Evolutionary conservation across 2,113 vertebrate genomes (phyloP).

Genomic region (Dasypus novemcinctus): DNA sequence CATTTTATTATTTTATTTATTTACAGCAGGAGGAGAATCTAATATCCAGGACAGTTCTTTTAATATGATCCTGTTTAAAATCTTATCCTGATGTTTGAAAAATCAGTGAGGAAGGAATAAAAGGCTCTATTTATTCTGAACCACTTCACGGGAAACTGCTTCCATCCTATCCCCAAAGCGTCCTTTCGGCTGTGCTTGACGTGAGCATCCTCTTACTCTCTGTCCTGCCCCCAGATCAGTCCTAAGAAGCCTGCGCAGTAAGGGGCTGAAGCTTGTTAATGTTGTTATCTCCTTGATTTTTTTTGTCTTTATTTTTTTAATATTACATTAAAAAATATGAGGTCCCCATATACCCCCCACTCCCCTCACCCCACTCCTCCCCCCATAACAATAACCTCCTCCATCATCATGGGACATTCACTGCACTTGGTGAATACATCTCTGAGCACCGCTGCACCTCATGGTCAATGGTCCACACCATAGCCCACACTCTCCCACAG

Average conservation of each 20-base stretch:
- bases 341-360: too few species aligned
- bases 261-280: not conserved
- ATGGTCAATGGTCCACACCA: too few species aligned
- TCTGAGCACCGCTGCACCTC: too few species aligned
- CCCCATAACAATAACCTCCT: too few species aligned
- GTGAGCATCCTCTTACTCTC: not conserved
- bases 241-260: not conserved
- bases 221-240: not conserved
- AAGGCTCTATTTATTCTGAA: not conserved
- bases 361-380: too few species aligned
- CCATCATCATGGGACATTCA: too few species aligned
- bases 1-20: not conserved
- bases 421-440: too few species aligned
- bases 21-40: not conserved
- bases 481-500: too few species aligned
- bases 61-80: not conserved
- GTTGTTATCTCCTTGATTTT: not conserved
- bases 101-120: not conserved
- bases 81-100: not conserved
- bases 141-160: not conserved
- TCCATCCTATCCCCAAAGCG: not conserved
- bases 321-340: too few species aligned
- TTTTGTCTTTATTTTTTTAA: too few species aligned
- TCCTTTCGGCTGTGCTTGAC: not conserved
- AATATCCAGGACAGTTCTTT: not conserved